Evolutionary conservation across 2,113 vertebrate species (phyloP).

Genomic region (Tragulus kanchil): DNA sequence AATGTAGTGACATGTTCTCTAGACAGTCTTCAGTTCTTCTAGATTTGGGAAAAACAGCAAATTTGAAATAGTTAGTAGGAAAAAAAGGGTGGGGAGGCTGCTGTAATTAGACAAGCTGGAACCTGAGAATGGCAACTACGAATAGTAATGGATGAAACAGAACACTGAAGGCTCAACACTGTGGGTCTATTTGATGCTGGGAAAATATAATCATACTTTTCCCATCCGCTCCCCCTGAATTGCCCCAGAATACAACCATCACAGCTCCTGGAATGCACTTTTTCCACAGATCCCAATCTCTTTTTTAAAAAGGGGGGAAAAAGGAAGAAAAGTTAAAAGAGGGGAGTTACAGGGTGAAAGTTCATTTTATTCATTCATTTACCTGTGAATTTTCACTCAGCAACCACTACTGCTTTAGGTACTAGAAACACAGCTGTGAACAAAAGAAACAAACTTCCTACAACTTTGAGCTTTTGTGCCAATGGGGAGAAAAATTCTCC

Average conservation of each 20-base stretch:
- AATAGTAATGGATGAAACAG: neutral
- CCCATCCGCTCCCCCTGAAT: neutral
- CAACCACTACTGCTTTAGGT: neutral
- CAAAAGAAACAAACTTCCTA: neutral
- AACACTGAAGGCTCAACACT: neutral
- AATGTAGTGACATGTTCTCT: neutral
- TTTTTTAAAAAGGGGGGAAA: neutral
- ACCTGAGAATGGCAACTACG: neutral
- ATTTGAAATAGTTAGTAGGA: neutral
- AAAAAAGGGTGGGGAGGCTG: neutral
- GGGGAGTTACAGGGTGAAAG: conserved; percentile 50
- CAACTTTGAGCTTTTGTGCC: neutral
- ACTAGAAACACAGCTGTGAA: neutral
- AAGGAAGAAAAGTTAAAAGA: neutral
- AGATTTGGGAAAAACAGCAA: neutral
- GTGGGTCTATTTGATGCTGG: neutral
- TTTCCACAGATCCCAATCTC: neutral
- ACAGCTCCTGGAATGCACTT: neutral
- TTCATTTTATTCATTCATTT: conserved; percentile 35
- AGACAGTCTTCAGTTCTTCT: neutral
- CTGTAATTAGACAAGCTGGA: neutral
- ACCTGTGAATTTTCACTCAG: neutral
- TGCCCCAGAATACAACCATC: neutral
- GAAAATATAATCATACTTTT: neutral
- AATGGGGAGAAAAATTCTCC: neutral